Percentiles rank a stretch among this genome's conserved stretches.
Evolutionary conservation across 1,140 invertebrate genomes (phyloP).

Genomic region (Apocrypta bakeri): DNA sequence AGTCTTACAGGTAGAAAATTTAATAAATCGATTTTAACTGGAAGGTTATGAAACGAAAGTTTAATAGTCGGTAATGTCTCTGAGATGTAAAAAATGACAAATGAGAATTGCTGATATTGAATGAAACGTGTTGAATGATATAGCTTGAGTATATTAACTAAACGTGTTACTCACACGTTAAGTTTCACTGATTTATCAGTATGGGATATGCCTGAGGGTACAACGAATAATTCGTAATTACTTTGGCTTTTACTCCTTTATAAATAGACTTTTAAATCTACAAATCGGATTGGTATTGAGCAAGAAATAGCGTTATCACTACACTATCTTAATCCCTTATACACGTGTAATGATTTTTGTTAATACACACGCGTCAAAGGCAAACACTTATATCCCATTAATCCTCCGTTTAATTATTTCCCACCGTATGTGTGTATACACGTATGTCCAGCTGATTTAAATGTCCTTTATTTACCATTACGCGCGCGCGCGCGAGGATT

Average conservation of each 20-base stretch:
- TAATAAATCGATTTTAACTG: not conserved
- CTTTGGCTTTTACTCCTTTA: not conserved
- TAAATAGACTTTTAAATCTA: not conserved
- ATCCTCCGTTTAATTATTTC: not conserved
- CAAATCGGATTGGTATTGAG: not conserved
- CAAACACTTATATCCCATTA: too few species aligned
- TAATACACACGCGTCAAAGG: too few species aligned
- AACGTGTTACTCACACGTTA: not conserved
- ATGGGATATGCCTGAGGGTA: not conserved
- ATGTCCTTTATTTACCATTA: constrained; percentile 1
- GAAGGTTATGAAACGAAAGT: not conserved
- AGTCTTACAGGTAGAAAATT: not conserved
- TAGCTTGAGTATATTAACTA: not conserved
- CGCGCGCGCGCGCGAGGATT: too few species aligned
- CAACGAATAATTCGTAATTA: not conserved
- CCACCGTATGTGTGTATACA: too few species aligned
- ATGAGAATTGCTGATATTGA: not conserved
- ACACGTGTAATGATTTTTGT: not conserved
- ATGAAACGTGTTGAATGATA: constrained; percentile 17
- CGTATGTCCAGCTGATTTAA: too few species aligned
- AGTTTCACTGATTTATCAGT: not conserved
- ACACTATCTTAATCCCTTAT: too few species aligned
- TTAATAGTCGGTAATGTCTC: not conserved
- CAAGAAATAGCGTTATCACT: not conserved
- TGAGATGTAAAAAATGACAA: constrained; percentile 6